Percentiles rank a stretch among this genome's conserved stretches.
Conservation (phyloP, 2,113 vertebrate species). For the Ptilorrhoa leucosticta region DNA sequence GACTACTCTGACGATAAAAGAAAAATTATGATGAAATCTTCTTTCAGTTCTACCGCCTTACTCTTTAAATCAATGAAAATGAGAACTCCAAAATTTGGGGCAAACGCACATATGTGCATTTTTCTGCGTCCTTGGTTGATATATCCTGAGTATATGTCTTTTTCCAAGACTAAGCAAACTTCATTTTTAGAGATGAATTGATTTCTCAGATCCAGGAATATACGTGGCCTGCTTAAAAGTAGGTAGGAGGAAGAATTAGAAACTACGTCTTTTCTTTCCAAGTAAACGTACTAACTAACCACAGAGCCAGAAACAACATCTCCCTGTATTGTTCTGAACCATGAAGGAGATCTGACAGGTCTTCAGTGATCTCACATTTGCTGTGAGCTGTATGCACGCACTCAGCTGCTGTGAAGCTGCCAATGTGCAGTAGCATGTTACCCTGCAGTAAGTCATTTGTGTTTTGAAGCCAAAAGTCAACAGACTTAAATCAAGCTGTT, state of each 20-base stretch:
- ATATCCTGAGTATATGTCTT: neutral
- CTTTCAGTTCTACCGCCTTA: neutral
- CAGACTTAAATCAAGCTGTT: conserved; percentile 33
- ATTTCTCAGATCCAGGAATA: neutral
- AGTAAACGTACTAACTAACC: neutral
- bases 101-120: neutral
- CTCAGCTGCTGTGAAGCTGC: neutral
- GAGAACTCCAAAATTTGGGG: neutral
- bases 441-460: neutral
- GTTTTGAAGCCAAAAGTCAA: conserved; percentile 15
- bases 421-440: neutral
- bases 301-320: neutral
- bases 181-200: neutral
- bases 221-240: neutral
- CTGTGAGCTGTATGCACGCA: neutral
- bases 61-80: neutral
- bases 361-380: neutral
- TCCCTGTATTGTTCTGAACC: neutral
- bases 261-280: neutral
- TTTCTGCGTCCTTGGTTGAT: neutral
- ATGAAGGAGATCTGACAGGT: neutral
- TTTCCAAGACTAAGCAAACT: neutral
- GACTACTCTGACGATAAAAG: neutral
- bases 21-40: neutral
- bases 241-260: neutral